A percentile compares a stretch with the other conserved stretches of the same genome.
Evolutionary conservation across 2,888 invertebrate species (phyloP).

Genomic region (Lysandra coridon): DNA sequence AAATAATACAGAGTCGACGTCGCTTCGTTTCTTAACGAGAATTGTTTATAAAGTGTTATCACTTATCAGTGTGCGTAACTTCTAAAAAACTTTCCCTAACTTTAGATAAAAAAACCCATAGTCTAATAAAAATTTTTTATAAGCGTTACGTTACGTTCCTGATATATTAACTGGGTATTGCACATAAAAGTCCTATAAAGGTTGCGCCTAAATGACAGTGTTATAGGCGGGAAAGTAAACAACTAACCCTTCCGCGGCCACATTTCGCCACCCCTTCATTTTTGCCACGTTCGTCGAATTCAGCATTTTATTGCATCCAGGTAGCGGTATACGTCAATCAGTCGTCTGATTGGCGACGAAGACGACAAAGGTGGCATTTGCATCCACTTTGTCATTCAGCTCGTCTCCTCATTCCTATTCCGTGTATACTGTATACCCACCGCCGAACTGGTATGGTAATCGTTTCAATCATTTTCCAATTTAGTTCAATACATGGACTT

Average conservation of each 20-base stretch:
- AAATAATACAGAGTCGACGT: no score
- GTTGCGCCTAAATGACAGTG: neutral
- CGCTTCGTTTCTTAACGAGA: no score
- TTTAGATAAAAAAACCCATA: no score
- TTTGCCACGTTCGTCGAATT: neutral
- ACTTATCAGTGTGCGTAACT: no score
- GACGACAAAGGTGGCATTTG: slow-evolving; percentile 72
- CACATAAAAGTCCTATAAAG: neutral
- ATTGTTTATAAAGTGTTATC: no score
- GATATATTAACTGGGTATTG: neutral
- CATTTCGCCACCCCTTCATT: neutral
- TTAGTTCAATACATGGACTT: slow-evolving; percentile 42
- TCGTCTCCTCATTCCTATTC: slow-evolving; percentile 73
- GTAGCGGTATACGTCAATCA: slow-evolving; percentile 42
- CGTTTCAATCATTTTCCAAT: slow-evolving; percentile 62
- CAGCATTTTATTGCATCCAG: slow-evolving; percentile 3
- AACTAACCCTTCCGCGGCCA: neutral
- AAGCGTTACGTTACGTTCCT: neutral
- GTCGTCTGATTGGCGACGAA: slow-evolving; percentile 54
- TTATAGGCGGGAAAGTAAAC: slow-evolving; percentile 5
- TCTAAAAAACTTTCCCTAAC: no score
- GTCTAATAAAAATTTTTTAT: no score
- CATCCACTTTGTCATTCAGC: slow-evolving; percentile 78
- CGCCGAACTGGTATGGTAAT: slow-evolving; percentile 67
- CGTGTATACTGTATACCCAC: slow-evolving; percentile 52